phyloP scores from a whole-genome alignment of 1,140 invertebrate species.

The Thrips palmi region DNA sequence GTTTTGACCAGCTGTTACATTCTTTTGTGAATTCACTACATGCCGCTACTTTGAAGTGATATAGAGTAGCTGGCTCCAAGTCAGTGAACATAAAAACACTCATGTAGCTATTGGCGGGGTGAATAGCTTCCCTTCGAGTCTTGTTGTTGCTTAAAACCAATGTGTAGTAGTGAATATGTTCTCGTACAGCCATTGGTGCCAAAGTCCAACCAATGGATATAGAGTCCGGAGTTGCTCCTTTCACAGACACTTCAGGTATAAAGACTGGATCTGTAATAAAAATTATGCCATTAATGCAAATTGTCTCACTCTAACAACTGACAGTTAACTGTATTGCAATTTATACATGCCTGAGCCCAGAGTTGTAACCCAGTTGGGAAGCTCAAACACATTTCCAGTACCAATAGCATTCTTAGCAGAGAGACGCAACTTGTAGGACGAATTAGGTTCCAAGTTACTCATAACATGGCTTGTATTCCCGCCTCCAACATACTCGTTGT shows the following conservation, averaged over 20 bases:
- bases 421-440: slow-evolving; percentile 36
- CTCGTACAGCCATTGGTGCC: slow-evolving; percentile 39
- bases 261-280: slow-evolving; percentile 49
- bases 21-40: slow-evolving; percentile 55
- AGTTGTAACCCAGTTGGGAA: slow-evolving; percentile 34
- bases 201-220: slow-evolving; percentile 59
- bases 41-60: slow-evolving; percentile 53
- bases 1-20: slow-evolving; percentile 54
- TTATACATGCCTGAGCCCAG: slow-evolving; percentile 28
- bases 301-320: neutral
- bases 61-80: slow-evolving; percentile 53
- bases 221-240: slow-evolving; percentile 53
- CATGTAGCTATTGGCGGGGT: slow-evolving; percentile 35
- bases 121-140: slow-evolving; percentile 34
- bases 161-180: slow-evolving; percentile 57
- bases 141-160: slow-evolving; percentile 41
- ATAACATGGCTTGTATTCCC: slow-evolving; percentile 41
- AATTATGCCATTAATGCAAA: slow-evolving; percentile 1
- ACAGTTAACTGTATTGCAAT: slow-evolving; percentile 2
- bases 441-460: slow-evolving; percentile 35
- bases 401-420: slow-evolving; percentile 32
- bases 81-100: slow-evolving; percentile 56
- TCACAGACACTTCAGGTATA: slow-evolving; percentile 53
- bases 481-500: slow-evolving; percentile 30
- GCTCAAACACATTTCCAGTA: slow-evolving; percentile 25